A percentile compares a stretch with the other conserved stretches of the same genome.
These are phyloP conservation scores for Orchesella cincta DNA, from an alignment of 1,140 invertebrate species.

Conservation along the genomic window DNA sequence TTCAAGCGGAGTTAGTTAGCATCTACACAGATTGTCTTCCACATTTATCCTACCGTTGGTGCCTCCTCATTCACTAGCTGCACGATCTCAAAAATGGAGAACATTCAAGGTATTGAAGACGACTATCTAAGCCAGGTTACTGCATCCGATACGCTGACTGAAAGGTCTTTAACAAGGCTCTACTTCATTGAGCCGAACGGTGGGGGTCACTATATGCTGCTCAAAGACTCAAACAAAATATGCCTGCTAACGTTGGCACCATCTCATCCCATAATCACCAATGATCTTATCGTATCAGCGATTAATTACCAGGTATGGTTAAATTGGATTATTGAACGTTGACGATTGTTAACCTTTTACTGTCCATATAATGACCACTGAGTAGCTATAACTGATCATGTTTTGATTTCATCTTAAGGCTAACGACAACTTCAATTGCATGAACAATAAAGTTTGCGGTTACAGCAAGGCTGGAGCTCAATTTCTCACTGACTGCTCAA, in stretches of 20 bases:
- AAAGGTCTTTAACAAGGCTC: background rate
- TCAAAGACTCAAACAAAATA: background rate
- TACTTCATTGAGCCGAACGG: background rate
- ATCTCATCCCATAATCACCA: background rate
- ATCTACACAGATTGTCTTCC: too few relatives aligned
- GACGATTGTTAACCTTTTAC: too few relatives aligned
- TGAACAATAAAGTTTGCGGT: background rate
- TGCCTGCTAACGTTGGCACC: constrained; percentile 17
- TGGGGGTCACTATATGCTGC: background rate
- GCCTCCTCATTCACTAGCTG: too few relatives aligned
- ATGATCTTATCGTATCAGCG: background rate
- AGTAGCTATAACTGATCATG: too few relatives aligned
- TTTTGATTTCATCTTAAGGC: background rate
- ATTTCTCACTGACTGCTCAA: background rate
- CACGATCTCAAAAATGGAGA: constrained; percentile 30
- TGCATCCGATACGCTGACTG: background rate
- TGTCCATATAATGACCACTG: too few relatives aligned
- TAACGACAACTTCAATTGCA: background rate
- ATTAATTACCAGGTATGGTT: constrained; percentile 17
- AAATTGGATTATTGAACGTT: too few relatives aligned
- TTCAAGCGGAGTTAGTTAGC: too few relatives aligned
- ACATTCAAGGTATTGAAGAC: constrained; percentile 22
- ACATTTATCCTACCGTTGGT: too few relatives aligned
- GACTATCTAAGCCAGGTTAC: background rate
- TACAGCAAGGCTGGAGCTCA: background rate